Percentiles rank a stretch among this genome's conserved stretches.
Evolutionary conservation across 2,888 invertebrate genomes (phyloP).

Genomic region (Lithosia quadra): DNA sequence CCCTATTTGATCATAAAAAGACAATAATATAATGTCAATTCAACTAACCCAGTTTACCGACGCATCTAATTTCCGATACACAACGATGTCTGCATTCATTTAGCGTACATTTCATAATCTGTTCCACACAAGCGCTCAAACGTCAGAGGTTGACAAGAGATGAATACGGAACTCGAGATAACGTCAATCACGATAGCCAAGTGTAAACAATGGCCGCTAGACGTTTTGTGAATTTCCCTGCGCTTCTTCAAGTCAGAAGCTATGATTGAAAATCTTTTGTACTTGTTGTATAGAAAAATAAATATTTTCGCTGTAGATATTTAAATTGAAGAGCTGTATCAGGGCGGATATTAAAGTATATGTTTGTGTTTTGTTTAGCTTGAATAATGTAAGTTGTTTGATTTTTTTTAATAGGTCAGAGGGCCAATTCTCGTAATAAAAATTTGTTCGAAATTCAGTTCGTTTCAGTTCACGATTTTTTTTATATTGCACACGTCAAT

Average conservation of each 20-base stretch:
- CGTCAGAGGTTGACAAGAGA: conserved; percentile 50
- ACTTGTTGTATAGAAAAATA: conserved; percentile 27
- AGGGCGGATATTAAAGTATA: conserved; percentile 2
- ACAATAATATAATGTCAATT: background rate
- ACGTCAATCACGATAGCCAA: conserved; percentile 52
- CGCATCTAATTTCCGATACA: conserved; percentile 33
- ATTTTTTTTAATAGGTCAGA: no score
- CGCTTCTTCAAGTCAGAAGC: conserved; percentile 37
- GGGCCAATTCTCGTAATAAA: no score
- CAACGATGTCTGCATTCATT: conserved; percentile 16
- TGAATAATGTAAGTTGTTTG: background rate
- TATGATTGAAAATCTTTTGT: conserved; percentile 52
- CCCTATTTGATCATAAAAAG: background rate
- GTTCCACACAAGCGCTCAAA: conserved; percentile 32
- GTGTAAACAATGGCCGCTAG: conserved; percentile 43
- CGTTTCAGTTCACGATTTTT: no score
- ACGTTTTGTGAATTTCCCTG: conserved; percentile 46
- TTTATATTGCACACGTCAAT: no score
- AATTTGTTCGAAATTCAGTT: no score
- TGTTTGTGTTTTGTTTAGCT: background rate
- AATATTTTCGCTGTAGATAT: conserved; percentile 31
- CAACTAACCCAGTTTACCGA: conserved; percentile 20
- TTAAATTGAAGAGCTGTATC: conserved; percentile 15
- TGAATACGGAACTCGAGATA: conserved; percentile 51
- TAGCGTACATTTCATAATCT: conserved; percentile 43